Evolutionary conservation across 2,797 vertebrate species (phyloP).

Genomic region (Malacoctenus gilli): DNA sequence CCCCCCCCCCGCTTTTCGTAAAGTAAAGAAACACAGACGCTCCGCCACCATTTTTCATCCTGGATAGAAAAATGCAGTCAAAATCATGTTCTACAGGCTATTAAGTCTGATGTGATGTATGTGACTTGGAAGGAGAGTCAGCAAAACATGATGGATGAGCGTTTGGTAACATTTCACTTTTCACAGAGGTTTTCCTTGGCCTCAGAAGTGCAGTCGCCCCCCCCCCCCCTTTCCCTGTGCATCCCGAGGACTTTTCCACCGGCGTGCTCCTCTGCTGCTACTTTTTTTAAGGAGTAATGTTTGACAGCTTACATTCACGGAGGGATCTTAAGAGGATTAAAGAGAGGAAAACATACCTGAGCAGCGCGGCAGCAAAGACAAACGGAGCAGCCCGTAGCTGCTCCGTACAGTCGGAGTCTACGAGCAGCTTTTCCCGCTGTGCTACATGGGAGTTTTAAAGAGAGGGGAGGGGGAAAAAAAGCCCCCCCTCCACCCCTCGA

Average conservation of each 20-base stretch:
- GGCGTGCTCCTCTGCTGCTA: not conserved
- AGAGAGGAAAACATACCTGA: slow-evolving; percentile 11
- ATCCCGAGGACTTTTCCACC: slow-evolving; percentile 13
- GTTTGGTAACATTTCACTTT: slow-evolving; percentile 42
- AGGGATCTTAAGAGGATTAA: not conserved
- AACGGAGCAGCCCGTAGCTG: slow-evolving; percentile 10
- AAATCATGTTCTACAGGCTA: slow-evolving; percentile 53
- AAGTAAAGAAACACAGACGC: slow-evolving; percentile 35
- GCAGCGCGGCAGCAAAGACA: slow-evolving; percentile 1
- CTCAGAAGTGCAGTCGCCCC: slow-evolving; percentile 18
- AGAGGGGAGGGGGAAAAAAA: not conserved
- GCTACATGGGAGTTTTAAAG: not conserved
- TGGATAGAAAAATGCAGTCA: slow-evolving; percentile 39
- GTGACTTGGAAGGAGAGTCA: slow-evolving; percentile 47
- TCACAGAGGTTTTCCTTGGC: slow-evolving; percentile 26
- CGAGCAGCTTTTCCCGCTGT: not conserved
- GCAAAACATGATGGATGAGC: slow-evolving; percentile 59
- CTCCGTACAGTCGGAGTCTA: slow-evolving; percentile 1
- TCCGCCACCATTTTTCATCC: slow-evolving; percentile 41
- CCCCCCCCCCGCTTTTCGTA: not conserved
- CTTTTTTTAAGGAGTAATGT: not conserved
- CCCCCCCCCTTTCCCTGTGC: slow-evolving; percentile 1
- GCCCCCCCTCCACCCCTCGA: too few species aligned
- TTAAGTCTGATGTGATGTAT: slow-evolving; percentile 48
- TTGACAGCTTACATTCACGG: slow-evolving; percentile 5